Conservation (phyloP, 2,888 invertebrate species). For the Glaucopsyche alexis region DNA sequence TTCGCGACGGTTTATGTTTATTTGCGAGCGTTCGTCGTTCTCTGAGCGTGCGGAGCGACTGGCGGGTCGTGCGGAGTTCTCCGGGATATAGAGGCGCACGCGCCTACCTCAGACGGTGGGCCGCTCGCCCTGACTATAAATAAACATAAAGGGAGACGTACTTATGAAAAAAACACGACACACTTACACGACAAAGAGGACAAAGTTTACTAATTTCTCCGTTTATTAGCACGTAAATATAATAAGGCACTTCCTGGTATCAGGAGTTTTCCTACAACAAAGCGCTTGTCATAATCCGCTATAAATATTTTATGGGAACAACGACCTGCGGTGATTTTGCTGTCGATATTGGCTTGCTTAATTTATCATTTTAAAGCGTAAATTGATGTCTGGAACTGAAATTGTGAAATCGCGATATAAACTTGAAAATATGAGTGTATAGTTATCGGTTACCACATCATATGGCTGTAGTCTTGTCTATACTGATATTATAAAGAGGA, state of each 20-base stretch:
- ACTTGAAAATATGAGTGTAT: not conserved
- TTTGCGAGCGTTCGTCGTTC: constrained; percentile 53
- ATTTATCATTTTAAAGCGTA: not conserved
- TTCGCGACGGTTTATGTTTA: constrained; percentile 43
- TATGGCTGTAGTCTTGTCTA: not conserved
- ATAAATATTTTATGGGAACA: constrained; percentile 24
- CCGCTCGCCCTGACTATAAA: constrained; percentile 77
- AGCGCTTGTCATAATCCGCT: constrained; percentile 11
- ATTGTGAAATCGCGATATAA: not conserved
- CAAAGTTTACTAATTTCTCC: constrained; percentile 37
- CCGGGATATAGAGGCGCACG: constrained; percentile 47
- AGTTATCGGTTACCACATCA: not conserved
- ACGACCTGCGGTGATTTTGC: not conserved
- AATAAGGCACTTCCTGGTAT: constrained; percentile 32
- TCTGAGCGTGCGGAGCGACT: constrained; percentile 62
- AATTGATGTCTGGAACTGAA: not conserved
- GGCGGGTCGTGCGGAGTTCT: constrained; percentile 49
- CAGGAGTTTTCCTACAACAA: constrained; percentile 12
- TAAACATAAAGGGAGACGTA: constrained; percentile 71
- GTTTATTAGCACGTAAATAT: constrained; percentile 32
- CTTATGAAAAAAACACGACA: constrained; percentile 66
- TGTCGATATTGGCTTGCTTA: constrained; percentile 1
- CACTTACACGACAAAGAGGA: constrained; percentile 63
- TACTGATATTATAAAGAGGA: no score
- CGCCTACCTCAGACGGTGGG: constrained; percentile 72